These are phyloP conservation scores for Cephus rjabovi DNA, from an alignment of 2,888 invertebrate species.

Conservation along the genomic window DNA sequence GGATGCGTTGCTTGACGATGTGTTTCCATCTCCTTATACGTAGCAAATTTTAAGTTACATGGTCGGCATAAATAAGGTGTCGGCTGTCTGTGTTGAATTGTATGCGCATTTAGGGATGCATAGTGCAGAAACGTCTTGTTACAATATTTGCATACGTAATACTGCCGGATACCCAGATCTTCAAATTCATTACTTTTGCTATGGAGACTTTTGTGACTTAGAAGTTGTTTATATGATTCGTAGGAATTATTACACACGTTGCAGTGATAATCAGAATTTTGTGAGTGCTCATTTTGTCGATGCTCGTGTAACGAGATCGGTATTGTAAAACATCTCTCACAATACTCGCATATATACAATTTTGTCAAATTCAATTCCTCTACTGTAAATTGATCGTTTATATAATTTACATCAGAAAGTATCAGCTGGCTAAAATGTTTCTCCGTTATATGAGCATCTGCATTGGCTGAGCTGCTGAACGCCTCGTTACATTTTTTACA, in stretches of 20 bases:
- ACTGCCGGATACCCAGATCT: conserved; percentile 16
- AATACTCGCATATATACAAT: conserved; percentile 46
- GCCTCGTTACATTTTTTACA: conserved; percentile 45
- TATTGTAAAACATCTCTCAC: conserved; percentile 41
- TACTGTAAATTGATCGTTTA: conserved; percentile 30
- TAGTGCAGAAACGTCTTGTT: conserved; percentile 32
- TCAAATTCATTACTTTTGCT: conserved; percentile 19
- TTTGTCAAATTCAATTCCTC: conserved; percentile 38
- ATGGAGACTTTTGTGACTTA: conserved; percentile 22
- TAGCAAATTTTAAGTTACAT: conserved; percentile 15
- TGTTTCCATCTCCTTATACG: conserved; percentile 10
- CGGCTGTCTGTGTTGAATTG: conserved; percentile 12
- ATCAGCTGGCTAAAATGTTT: conserved; percentile 18
- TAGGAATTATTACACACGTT: conserved; percentile 30
- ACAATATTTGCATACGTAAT: conserved; percentile 33
- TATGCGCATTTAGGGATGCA: conserved; percentile 17
- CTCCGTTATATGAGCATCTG: conserved; percentile 30
- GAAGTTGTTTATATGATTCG: conserved; percentile 23
- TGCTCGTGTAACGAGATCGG: conserved; percentile 40
- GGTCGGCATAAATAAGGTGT: conserved; percentile 15
- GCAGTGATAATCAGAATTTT: conserved; percentile 32
- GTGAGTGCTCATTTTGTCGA: conserved; percentile 30
- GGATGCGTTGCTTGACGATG: conserved; percentile 24
- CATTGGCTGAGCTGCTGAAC: conserved; percentile 38
- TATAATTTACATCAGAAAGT: conserved; percentile 14